Conservation (phyloP, 2,888 invertebrate genomes). For the Noctua pronuba region DNA sequence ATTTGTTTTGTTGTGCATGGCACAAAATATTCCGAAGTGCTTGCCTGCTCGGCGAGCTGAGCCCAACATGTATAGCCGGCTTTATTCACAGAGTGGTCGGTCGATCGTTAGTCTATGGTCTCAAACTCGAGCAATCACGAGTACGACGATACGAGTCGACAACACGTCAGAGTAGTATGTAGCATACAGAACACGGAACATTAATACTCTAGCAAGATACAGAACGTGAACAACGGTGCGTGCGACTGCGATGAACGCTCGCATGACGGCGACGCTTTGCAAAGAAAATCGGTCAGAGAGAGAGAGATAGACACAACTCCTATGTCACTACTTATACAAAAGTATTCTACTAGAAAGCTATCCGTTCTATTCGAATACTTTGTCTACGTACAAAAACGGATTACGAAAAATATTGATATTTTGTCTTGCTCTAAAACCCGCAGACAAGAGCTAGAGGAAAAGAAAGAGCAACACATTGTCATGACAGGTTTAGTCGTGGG, state of each 20-base stretch:
- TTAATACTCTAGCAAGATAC: too few relatives aligned
- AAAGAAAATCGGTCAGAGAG: background rate
- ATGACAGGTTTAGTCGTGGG: background rate
- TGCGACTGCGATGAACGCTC: background rate
- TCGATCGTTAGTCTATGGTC: background rate
- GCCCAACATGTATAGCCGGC: background rate
- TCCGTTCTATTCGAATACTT: too few relatives aligned
- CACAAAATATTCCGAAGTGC: background rate
- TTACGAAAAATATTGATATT: background rate
- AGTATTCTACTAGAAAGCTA: background rate
- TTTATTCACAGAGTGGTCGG: background rate
- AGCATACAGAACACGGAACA: too few relatives aligned
- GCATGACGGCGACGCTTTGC: too few relatives aligned
- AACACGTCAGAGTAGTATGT: too few relatives aligned
- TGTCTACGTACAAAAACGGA: background rate
- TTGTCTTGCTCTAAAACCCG: conserved; percentile 9
- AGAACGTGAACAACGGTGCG: background rate
- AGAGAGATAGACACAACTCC: background rate
- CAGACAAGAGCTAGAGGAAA: background rate
- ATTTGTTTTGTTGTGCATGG: background rate
- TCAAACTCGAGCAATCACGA: background rate
- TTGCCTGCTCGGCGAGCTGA: background rate
- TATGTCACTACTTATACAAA: background rate
- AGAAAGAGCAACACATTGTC: conserved; percentile 1
- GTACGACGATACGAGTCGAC: background rate